Evolutionary conservation across 23 tunicate genomes (phyloP), one percentile per base, ranked within the genome.

Genomic region (Botrylloides violaceus): DNA sequence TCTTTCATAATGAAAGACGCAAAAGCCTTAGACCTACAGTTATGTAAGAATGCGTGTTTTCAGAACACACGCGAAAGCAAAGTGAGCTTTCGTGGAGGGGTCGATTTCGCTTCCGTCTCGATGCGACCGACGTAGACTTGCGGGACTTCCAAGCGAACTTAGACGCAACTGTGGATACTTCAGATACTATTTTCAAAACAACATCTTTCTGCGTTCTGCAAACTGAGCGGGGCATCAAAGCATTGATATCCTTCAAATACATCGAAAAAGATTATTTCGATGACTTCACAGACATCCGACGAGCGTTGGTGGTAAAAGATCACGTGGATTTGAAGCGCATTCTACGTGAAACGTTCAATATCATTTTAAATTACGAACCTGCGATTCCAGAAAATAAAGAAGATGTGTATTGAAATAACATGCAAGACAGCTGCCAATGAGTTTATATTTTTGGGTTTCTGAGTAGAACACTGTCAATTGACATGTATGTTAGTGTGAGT

Each of bases 161-260:
- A 5, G 74, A 68, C 28, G 56, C 58, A 0, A 6, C 70, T 3
- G 29, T 32, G 18, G 32, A 68, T 21, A 15, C 25, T 38, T 53
- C 36, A 43, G 57, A 43, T 1, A 68, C 28, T 22, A 56, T 32
- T 25, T 37, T 68, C 56, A 37, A 4, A 0, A 35, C 27, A 9
- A 37, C 37, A 28, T 68, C 74, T 6, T 68, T 68, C 58, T 68
- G 74, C 74, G 74, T 68, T 22, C 58, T 68, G 21, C 74, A 68
- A 56, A 68, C 56, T 12, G 58, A 36, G 19, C 26, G 25, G 9
- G 74, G 74, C 1, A 39, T 68, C 49, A 68, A 39, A 0, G 58
- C 74, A 23, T 43, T 68, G 1, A 43, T 68, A 23, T 39, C 56
- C 29, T 32, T 9, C 43, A 68, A 15, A 19, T 43, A 37, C 47